Evolutionary conservation across 1,140 invertebrate species (phyloP), one percentile per base, ranked within the genome.

Genomic region (Nephotettix cincticeps): DNA sequence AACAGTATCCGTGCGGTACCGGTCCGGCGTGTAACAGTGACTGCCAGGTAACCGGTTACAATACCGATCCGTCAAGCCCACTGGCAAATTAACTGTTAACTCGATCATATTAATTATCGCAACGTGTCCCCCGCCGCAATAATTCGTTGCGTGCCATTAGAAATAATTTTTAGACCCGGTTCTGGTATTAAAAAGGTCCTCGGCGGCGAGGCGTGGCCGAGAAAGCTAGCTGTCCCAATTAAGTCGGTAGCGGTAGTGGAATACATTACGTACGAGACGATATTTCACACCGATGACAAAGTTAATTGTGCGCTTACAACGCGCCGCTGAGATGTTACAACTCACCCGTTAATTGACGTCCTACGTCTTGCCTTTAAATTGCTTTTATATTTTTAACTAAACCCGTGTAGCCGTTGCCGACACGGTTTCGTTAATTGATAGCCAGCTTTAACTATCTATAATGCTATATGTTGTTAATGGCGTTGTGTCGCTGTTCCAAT

Each of bases 241-340:
- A 67, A 67, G 64, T 67, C 23, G 21, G 64, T 67, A 67, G 64
- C 40, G 40, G 32, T 45, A 45, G 40, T 45, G 13, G 64, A 67
- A 40, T 67, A 43, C 64, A 67, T 67, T 67, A 67, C 23, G 36
- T 45, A 45, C 27, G 32, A 17, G 45, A 67, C 64, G 27, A 67
- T 67, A 67, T 67, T 67, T 67, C 64, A 67, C 40, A 14, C 27
- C 27, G 64, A 67, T 45, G 64, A 67, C 32, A 67, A 67, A 67
- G 32, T 67, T 67, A 67, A 67, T 67, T 67, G 64, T 67, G n/a
- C 36, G 56, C 56, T 21, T 21, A n/a, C 47, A 21, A 17, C 47
- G 47, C 47, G 56, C 56, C 56, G 56, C 23, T 27, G 14, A 61
- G 56, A 61, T 61, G 56, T 61, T 61, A 61, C 56, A 61, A 61